phyloP scores from a whole-genome alignment of 2,797 vertebrate genomes.

The Sebastes hubbsi region DNA sequence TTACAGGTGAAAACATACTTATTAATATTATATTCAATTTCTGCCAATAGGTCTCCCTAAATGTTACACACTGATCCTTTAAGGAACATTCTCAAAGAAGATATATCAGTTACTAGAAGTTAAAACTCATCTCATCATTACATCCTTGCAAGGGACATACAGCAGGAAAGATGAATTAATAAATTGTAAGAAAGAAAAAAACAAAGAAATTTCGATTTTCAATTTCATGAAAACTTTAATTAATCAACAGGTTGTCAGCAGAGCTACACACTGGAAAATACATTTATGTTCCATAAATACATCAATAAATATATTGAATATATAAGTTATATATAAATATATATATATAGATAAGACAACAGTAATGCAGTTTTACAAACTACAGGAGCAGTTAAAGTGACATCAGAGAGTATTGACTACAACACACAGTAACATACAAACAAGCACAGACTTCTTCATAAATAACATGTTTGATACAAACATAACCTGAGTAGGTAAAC shows the following conservation, averaged over 20 bases:
- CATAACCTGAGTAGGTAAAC: background rate
- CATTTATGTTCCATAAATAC: slow-evolving; percentile 46
- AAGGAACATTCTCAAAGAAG: background rate
- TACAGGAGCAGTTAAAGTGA: background rate
- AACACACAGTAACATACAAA: background rate
- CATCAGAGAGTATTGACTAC: background rate
- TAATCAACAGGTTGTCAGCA: background rate
- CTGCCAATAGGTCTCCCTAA: no score
- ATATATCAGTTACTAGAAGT: background rate
- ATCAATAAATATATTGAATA: slow-evolving; percentile 48
- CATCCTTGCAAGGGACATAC: background rate
- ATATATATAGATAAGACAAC: background rate
- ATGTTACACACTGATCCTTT: no score
- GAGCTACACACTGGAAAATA: background rate
- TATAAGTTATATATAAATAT: background rate
- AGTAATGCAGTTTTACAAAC: background rate
- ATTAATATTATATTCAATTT: no score
- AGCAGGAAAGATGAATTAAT: background rate
- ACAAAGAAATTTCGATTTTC: background rate
- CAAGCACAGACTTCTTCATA: slow-evolving; percentile 9
- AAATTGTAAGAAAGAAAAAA: background rate
- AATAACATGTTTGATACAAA: slow-evolving; percentile 71
- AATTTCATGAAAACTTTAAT: slow-evolving; percentile 2
- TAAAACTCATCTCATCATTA: background rate
- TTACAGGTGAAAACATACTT: no score